A percentile compares a stretch with the other conserved stretches of the same genome.
Evolutionary conservation across 1,140 invertebrate genomes (phyloP).

Genomic region (Pseudachorutes palmiensis): DNA sequence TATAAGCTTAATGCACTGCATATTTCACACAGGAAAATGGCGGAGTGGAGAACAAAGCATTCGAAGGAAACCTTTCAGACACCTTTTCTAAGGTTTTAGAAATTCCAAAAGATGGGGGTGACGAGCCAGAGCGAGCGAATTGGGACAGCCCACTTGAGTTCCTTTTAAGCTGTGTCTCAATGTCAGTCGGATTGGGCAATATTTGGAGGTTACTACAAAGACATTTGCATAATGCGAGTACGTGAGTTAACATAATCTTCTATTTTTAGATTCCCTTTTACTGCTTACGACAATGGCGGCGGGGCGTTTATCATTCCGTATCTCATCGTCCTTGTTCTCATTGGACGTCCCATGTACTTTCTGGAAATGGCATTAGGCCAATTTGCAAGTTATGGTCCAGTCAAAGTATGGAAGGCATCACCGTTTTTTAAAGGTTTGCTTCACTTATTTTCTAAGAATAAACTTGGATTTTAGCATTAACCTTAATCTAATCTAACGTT

Average conservation of each 20-base stretch:
- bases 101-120: too few species aligned
- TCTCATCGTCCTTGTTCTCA: constrained; percentile 63
- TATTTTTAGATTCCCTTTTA: neutral
- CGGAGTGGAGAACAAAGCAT: too few species aligned
- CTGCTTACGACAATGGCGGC: constrained; percentile 33
- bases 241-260: too few species aligned
- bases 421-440: constrained; percentile 39
- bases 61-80: too few species aligned
- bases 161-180: constrained; percentile 64
- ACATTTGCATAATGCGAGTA: too few species aligned
- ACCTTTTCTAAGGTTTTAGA: too few species aligned
- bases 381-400: constrained; percentile 39
- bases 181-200: constrained; percentile 74
- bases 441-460: neutral
- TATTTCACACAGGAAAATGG: too few species aligned
- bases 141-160: constrained; percentile 51
- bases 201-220: too few species aligned
- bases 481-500: constrained; percentile 27
- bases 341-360: constrained; percentile 69
- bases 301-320: constrained; percentile 71
- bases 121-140: constrained; percentile 42
- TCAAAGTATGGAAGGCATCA: constrained; percentile 12
- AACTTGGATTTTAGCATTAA: neutral
- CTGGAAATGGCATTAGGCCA: constrained; percentile 51
- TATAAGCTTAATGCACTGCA: too few species aligned